Evolutionary conservation across 2,797 vertebrate genomes (phyloP).

Genomic region (Falco peregrinus): DNA sequence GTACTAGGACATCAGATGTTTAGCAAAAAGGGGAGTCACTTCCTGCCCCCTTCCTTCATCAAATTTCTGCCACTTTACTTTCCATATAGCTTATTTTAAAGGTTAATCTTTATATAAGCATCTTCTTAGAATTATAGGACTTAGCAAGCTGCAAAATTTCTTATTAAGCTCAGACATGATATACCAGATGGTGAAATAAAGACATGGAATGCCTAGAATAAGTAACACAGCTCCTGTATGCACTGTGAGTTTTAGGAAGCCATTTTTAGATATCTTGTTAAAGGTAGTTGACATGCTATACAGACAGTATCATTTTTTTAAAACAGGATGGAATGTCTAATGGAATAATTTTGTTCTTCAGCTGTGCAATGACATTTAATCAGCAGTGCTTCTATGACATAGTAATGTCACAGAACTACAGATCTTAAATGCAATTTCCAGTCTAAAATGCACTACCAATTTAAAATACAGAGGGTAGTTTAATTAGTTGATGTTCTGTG

Average conservation of each 20-base stretch:
- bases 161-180: constrained; percentile 19
- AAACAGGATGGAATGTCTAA: constrained; percentile 14
- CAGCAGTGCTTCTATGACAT: constrained; percentile 1
- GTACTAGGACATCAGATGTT: not conserved
- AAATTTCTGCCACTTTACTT: not conserved
- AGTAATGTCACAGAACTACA: constrained; percentile 7
- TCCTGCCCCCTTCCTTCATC: not conserved
- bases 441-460: not conserved
- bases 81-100: constrained; percentile 34
- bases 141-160: constrained; percentile 29
- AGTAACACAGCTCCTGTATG: constrained; percentile 1
- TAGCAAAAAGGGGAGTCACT: not conserved
- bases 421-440: constrained; percentile 34
- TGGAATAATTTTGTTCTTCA: constrained; percentile 47
- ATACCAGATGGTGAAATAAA: constrained; percentile 56
- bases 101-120: constrained; percentile 43
- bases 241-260: not conserved
- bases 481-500: constrained; percentile 28
- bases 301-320: not conserved
- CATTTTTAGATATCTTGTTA: not conserved
- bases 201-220: constrained; percentile 32
- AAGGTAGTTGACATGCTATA: constrained; percentile 34
- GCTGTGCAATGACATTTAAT: constrained; percentile 55
- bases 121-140: not conserved
- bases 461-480: not conserved